Conservation (phyloP, 2,113 vertebrate species). For the Piliocolobus tephrosceles region DNA sequence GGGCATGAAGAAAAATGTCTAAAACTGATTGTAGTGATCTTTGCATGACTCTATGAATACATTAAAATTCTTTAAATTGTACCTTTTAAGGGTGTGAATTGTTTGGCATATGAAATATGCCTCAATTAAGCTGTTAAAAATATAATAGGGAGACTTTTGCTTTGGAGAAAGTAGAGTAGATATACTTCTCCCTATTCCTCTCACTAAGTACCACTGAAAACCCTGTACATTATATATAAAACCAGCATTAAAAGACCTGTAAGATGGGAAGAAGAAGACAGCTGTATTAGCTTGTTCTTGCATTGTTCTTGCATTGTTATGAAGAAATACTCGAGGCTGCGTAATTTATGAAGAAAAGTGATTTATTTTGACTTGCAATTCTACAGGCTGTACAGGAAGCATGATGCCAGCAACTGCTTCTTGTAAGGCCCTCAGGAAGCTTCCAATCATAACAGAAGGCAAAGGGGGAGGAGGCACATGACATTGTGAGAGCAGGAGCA, state of each 20-base stretch:
- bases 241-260: neutral
- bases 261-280: neutral
- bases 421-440: too few species aligned
- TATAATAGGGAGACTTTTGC: neutral
- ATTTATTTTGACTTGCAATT: too few species aligned
- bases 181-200: neutral
- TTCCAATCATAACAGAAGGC: too few species aligned
- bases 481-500: too few species aligned
- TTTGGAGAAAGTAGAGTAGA: neutral
- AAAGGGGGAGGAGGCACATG: too few species aligned
- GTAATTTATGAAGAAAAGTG: too few species aligned
- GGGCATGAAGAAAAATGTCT: neutral
- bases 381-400: too few species aligned
- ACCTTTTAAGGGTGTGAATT: neutral
- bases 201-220: neutral
- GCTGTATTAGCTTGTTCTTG: too few species aligned
- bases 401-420: too few species aligned
- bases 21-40: neutral
- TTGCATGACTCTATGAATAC: neutral
- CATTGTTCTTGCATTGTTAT: too few species aligned
- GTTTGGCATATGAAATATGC: neutral
- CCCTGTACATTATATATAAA: neutral
- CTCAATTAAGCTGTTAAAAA: slow-evolving; percentile 26
- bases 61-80: neutral
- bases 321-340: too few species aligned